Percentiles rank a stretch among this genome's conserved stretches.
These are phyloP conservation scores for Manis javanica DNA, from an alignment of 2,797 vertebrate species.

Conservation along the genomic window DNA sequence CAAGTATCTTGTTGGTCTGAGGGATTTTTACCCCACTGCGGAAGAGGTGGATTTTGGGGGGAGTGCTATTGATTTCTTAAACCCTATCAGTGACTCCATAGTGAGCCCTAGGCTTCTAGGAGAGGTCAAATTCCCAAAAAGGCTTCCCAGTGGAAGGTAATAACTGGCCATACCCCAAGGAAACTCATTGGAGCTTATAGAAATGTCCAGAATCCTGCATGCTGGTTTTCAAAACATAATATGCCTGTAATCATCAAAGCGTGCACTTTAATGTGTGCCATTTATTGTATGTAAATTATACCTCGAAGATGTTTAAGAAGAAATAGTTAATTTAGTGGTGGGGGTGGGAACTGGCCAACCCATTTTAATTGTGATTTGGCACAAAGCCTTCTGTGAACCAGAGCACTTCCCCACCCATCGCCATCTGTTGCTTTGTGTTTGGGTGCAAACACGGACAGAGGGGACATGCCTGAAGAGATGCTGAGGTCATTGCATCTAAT, in stretches of 20 bases:
- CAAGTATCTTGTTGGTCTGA: constrained; percentile 1
- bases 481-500: fast-evolving
- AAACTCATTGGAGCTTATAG: background rate
- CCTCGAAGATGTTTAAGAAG: background rate
- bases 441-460: background rate
- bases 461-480: background rate
- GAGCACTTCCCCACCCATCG: background rate
- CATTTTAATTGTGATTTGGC: background rate
- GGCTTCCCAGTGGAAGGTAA: background rate
- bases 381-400: background rate
- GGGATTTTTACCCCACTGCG: background rate
- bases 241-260: background rate
- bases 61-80: background rate
- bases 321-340: background rate
- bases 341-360: background rate
- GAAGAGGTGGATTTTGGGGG: background rate
- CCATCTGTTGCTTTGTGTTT: background rate
- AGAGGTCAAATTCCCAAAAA: background rate
- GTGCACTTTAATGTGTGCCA: background rate
- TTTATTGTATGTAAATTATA: background rate
- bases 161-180: background rate
- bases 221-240: background rate
- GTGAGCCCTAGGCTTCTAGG: background rate
- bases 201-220: background rate
- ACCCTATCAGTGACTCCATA: background rate